Evolutionary conservation across 2,888 invertebrate species (phyloP), one percentile per base, ranked within the genome.

Genomic region (Lacanobia wlatinum): DNA sequence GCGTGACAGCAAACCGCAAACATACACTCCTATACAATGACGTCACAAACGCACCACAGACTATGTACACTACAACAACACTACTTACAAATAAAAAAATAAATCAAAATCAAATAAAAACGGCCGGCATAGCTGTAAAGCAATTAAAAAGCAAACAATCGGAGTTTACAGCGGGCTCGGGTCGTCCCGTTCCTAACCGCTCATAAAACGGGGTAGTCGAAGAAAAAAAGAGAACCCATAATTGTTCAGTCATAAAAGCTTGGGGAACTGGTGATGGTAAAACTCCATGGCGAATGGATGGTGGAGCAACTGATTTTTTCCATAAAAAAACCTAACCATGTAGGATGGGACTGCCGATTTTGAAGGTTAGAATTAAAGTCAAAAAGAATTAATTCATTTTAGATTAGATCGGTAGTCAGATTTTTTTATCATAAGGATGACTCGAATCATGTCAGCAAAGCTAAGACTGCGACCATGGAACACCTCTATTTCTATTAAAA

Each of bases 121-220:
- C 83, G 77, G 81, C 84, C 82, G 68, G 78, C 79, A 60, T 75
- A 80, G 83, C 86, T 87, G 79, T 90, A 91, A 91, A 91, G 90
- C 88, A 91, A 91, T 90, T 90, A 90, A 94, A 91, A 89, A 87
- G 84, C 90, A 90, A 93, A 94, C 93, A 94, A 93, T 94, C 90
- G 91, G 91, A 90, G 89, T 94, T 94, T 94, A 94, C 91, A 90
- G 90, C 92, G 87, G 76, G 58, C 62, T 65, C 56, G 64, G 73
- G 55, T 82, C 84, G 84, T 84, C 84, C 87, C 82, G 82, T 82
- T 73, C 56, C 84, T 84, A 89, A 88, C 90, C 88, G 86, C 87
- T 89, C 87, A 89, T 92, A 91, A 92, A 91, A 80, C 73, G 80
- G 85, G 84, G 79, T 78, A 85, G 72, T 76, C 74, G 68, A 64